A percentile compares a stretch with the other conserved stretches of the same genome.
phyloP scores from a whole-genome alignment of 2,888 invertebrate genomes.

The Cecidostiba fungosa region DNA sequence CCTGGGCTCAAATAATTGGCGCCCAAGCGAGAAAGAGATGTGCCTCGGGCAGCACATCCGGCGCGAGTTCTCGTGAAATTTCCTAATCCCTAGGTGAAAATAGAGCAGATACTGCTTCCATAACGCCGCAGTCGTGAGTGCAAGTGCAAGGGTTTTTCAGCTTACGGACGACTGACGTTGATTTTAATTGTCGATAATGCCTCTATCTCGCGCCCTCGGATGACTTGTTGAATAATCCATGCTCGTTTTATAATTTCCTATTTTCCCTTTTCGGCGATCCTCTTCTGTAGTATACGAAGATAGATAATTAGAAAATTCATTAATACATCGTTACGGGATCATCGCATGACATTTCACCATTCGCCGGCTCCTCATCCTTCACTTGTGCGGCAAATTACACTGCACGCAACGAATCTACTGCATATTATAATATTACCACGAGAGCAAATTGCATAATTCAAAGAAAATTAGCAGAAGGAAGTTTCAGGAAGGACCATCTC shows the following conservation, averaged over 20 bases:
- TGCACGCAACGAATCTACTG: neutral
- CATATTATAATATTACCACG: neutral
- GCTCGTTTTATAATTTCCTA: neutral
- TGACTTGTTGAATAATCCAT: neutral
- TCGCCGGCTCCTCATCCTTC: neutral
- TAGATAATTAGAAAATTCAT: neutral
- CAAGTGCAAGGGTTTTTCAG: neutral
- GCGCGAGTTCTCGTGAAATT: constrained; percentile 18
- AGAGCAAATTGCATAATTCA: neutral
- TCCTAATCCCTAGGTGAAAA: constrained; percentile 32
- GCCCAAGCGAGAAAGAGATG: constrained; percentile 2
- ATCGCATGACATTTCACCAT: neutral
- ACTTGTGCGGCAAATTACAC: neutral
- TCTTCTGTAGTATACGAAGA: neutral
- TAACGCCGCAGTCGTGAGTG: neutral
- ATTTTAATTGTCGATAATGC: constrained; percentile 17
- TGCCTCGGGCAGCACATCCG: constrained; percentile 34
- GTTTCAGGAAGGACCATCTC: neutral
- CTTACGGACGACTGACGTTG: neutral
- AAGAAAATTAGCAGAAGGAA: neutral
- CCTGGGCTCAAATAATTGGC: constrained; percentile 43
- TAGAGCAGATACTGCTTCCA: constrained; percentile 15
- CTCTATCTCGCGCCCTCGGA: neutral
- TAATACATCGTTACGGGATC: neutral
- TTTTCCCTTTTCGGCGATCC: neutral